These are phyloP conservation scores for Parnassius smintheus DNA, from an alignment of 2,888 invertebrate species.

Conservation along the genomic window DNA sequence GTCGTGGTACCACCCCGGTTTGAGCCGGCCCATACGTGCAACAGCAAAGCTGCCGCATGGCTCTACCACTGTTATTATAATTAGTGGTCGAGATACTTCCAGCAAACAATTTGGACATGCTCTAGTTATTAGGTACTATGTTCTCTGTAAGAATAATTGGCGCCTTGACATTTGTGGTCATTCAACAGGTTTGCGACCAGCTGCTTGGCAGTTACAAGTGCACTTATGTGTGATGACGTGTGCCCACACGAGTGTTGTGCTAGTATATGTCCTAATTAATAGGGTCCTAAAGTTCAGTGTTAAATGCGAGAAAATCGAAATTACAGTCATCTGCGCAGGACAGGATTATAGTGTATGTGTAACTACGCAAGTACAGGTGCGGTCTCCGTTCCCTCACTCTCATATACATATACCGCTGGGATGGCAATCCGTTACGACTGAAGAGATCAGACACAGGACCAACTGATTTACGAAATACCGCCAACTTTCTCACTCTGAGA, in stretches of 20 bases:
- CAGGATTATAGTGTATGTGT: no score
- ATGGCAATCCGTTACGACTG: no score
- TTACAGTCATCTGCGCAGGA: neutral
- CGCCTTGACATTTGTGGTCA: conserved; percentile 26
- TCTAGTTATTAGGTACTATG: neutral
- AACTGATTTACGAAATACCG: no score
- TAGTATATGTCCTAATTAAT: conserved; percentile 1
- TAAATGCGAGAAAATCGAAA: neutral
- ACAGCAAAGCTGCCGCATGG: no score
- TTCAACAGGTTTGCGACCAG: conserved; percentile 14
- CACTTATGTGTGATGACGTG: conserved; percentile 5
- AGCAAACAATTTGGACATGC: neutral
- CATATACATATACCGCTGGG: no score
- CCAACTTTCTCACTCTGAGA: no score
- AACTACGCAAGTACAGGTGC: no score
- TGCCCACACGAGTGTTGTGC: conserved; percentile 6
- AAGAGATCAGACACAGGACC: no score
- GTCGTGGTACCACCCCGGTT: no score
- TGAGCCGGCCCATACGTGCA: no score
- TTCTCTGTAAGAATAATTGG: conserved; percentile 14
- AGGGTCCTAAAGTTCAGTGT: neutral
- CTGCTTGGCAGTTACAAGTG: neutral
- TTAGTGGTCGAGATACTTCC: neutral
- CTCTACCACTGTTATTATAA: no score
- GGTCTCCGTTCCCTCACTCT: no score